These are phyloP conservation scores for Alca torda DNA, from an alignment of 2,797 vertebrate species.

Conservation along the genomic window DNA sequence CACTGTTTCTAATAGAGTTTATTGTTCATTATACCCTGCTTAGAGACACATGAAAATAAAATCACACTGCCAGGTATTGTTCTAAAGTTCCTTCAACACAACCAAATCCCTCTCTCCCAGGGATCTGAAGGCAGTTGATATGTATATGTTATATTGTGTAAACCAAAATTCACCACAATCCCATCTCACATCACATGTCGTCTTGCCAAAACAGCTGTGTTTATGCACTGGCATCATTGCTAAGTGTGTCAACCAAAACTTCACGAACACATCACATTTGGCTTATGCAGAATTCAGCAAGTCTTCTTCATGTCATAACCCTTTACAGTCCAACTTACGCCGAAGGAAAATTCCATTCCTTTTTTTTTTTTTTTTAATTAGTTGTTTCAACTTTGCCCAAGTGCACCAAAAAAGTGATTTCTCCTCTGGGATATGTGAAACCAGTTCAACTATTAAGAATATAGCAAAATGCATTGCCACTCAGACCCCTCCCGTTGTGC, in stretches of 20 bases:
- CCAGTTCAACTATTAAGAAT: background rate
- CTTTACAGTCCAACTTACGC: background rate
- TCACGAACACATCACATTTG: accelerated
- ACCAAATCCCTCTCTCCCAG: background rate
- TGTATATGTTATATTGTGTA: background rate
- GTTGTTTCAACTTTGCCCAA: background rate
- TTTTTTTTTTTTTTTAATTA: background rate
- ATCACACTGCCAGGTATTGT: constrained; percentile 9
- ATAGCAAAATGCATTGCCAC: background rate
- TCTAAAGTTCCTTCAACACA: constrained; percentile 23
- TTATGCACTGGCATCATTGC: constrained; percentile 19
- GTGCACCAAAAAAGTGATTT: background rate
- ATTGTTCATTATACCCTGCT: constrained; percentile 66
- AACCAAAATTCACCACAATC: constrained; percentile 12
- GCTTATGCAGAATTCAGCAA: background rate
- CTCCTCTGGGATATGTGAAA: background rate
- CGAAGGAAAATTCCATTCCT: background rate
- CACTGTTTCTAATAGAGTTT: constrained; percentile 32
- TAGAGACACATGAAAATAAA: constrained; percentile 2
- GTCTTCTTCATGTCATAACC: background rate
- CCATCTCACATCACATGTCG: background rate
- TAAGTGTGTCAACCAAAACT: constrained; percentile 13
- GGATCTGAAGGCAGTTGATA: background rate
- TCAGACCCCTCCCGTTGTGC: background rate
- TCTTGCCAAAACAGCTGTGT: constrained; percentile 50